Percentiles rank a stretch among this genome's conserved stretches.
Evolutionary conservation across 2,797 vertebrate species (phyloP).

Genomic region (Myoxocephalus aenaeus): DNA sequence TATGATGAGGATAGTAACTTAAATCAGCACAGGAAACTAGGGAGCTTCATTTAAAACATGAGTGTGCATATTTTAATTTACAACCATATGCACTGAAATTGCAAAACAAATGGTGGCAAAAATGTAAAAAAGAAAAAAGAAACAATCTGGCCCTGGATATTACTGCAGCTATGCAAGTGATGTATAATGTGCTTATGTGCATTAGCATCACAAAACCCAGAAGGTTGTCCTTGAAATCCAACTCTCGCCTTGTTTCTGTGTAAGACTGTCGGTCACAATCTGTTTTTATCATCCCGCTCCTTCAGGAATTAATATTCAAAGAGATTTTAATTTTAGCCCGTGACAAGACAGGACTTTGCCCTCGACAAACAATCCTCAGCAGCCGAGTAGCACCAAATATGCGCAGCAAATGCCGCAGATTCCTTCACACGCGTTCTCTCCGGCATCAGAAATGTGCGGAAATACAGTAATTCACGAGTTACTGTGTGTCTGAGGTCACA

Average conservation of each 20-base stretch:
- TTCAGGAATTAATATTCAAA: slow-evolving; percentile 18
- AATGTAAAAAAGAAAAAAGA: not conserved
- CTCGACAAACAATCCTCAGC: not conserved
- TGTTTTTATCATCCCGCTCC: slow-evolving; percentile 24
- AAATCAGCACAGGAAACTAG: not conserved
- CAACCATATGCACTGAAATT: not conserved
- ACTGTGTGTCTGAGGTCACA: slow-evolving; percentile 41
- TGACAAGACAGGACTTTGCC: slow-evolving; percentile 5
- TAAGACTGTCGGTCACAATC: slow-evolving; percentile 27
- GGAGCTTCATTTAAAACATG: not conserved
- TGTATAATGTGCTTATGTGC: not conserved
- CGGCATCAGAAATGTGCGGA: slow-evolving; percentile 4
- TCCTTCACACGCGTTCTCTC: not conserved
- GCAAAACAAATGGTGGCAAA: not conserved
- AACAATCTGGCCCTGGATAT: not conserved
- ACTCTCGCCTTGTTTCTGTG: slow-evolving; percentile 11
- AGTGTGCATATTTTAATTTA: not conserved
- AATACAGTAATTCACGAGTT: slow-evolving; percentile 30
- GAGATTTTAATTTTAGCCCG: slow-evolving; percentile 22
- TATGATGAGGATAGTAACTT: not conserved
- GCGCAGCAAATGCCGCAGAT: not conserved
- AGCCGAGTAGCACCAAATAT: not conserved
- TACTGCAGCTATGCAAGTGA: not conserved
- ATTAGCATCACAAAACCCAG: slow-evolving; percentile 21
- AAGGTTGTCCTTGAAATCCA: slow-evolving; percentile 38